Evolutionary conservation across 2,888 invertebrate species (phyloP).

Genomic region (Nyleta sp.): DNA sequence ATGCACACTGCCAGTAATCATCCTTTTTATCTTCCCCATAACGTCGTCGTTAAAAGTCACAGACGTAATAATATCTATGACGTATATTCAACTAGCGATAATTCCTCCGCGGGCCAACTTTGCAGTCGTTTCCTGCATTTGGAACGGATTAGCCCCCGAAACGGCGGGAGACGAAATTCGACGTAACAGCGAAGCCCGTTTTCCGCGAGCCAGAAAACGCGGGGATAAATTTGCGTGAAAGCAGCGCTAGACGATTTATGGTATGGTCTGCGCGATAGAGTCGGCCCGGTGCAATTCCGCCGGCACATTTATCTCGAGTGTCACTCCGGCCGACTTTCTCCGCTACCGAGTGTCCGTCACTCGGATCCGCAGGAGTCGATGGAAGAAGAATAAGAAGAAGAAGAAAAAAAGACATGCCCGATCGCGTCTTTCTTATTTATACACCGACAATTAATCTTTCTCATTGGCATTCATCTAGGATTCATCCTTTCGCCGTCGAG

Average conservation of each 20-base stretch:
- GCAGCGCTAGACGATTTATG: constrained; percentile 43
- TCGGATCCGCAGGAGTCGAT: constrained; percentile 60
- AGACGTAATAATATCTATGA: constrained; percentile 1
- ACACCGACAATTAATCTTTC: constrained; percentile 42
- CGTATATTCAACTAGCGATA: constrained; percentile 4
- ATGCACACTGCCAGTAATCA: not conserved
- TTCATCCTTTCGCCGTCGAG: constrained; percentile 15
- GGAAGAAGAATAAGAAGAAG: too few relatives aligned
- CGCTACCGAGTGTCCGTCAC: constrained; percentile 69
- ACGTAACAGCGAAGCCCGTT: constrained; percentile 16
- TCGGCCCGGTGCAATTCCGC: constrained; percentile 61
- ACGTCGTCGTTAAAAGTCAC: constrained; percentile 4
- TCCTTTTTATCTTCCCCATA: constrained; percentile 6
- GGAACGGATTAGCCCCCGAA: constrained; percentile 5
- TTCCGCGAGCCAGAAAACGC: constrained; percentile 14
- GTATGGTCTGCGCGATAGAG: constrained; percentile 36
- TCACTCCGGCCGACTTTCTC: constrained; percentile 75
- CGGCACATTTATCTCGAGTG: constrained; percentile 78
- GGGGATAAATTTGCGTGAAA: constrained; percentile 43
- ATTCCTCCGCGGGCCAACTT: constrained; percentile 1
- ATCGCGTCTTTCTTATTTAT: constrained; percentile 18
- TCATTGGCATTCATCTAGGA: constrained; percentile 10
- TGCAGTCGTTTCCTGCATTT: constrained; percentile 5
- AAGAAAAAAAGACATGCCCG: constrained; percentile 4
- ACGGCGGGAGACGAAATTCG: not conserved